Evolutionary conservation across 2,113 vertebrate genomes (phyloP).

Genomic region (Emydocephalus ijimae): DNA sequence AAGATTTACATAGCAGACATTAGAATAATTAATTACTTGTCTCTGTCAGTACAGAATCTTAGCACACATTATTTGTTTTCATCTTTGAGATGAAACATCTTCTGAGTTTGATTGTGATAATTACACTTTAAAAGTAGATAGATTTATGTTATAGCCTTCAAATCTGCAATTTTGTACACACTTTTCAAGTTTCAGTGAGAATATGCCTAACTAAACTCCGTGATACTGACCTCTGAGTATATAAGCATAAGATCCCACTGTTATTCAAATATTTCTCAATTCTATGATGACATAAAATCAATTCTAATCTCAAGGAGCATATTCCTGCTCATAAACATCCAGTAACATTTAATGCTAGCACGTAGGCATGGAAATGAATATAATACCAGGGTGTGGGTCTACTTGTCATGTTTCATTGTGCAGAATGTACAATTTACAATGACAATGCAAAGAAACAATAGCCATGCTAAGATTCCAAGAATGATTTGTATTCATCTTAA

Average conservation of each 20-base stretch:
- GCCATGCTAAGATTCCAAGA: slow-evolving; percentile 43
- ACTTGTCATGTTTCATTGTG: slow-evolving; percentile 40
- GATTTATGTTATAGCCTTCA: not conserved
- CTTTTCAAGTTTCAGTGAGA: not conserved
- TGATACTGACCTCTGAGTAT: not conserved
- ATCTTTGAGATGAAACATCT: not conserved
- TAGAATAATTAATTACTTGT: not conserved
- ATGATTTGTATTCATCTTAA: slow-evolving; percentile 43
- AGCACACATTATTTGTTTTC: not conserved
- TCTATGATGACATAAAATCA: slow-evolving; percentile 17
- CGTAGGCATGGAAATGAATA: slow-evolving; percentile 30
- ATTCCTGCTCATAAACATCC: slow-evolving; percentile 21
- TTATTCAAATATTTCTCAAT: not conserved
- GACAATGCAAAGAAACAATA: slow-evolving; percentile 48
- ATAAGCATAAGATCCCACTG: not conserved
- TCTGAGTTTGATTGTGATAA: not conserved
- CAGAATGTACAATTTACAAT: slow-evolving; percentile 37
- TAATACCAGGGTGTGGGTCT: slow-evolving; percentile 7
- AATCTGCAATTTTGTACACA: not conserved
- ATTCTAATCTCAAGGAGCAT: slow-evolving; percentile 37
- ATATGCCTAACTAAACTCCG: not conserved
- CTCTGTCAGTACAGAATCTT: not conserved
- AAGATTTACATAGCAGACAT: not conserved
- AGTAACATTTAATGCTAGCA: slow-evolving; percentile 33
- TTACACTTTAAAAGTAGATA: not conserved